phyloP scores from a whole-genome alignment of 2,797 vertebrate genomes.

The Peromyscus eremicus region DNA sequence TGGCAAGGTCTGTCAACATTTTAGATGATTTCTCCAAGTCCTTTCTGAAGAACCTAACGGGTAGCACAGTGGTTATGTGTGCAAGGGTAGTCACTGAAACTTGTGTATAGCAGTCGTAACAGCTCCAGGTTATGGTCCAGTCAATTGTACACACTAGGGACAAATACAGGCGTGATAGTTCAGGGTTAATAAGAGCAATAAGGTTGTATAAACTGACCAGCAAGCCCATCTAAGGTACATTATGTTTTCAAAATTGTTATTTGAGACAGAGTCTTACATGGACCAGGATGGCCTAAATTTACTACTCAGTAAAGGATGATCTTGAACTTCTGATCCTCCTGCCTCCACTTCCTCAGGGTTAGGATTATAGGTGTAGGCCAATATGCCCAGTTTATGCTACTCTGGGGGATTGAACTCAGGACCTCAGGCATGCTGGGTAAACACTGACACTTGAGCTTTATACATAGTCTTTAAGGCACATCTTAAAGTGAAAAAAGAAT shows the following conservation, averaged over 20 bases:
- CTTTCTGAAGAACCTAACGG: background rate
- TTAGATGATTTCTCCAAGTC: background rate
- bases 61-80: rapidly evolving
- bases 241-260: background rate
- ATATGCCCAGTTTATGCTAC: background rate
- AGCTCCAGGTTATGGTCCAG: background rate
- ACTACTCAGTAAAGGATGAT: background rate
- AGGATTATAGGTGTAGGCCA: background rate
- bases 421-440: background rate
- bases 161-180: background rate
- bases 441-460: background rate
- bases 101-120: background rate
- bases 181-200: background rate
- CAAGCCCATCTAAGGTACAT: background rate
- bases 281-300: background rate
- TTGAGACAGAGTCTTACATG: background rate
- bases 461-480: background rate
- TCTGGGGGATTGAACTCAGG: background rate
- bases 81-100: background rate
- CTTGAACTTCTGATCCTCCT: background rate
- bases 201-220: background rate
- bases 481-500: slow-evolving; percentile 11
- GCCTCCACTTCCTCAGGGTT: background rate
- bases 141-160: background rate
- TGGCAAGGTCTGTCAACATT: background rate